Percentiles rank a stretch among this genome's conserved stretches.
phyloP scores from a whole-genome alignment of 1,140 invertebrate species.

The Andrena cerasifolii region DNA sequence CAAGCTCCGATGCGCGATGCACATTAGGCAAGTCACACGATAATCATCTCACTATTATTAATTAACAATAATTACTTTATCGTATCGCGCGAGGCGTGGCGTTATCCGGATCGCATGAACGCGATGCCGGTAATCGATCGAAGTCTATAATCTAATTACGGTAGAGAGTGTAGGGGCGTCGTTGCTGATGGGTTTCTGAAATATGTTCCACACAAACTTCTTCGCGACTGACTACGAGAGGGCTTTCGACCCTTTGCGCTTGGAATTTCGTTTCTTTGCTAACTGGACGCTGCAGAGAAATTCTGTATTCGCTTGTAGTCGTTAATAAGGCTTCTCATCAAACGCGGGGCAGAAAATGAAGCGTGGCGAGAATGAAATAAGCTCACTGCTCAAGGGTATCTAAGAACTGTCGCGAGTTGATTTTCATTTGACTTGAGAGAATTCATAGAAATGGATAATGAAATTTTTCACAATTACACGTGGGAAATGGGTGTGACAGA shows the following conservation, averaged over 20 bases:
- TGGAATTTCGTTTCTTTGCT: background rate
- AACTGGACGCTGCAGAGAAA: no score
- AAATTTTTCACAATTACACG: background rate
- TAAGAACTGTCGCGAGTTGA: no score
- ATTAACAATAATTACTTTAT: background rate
- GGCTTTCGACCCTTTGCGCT: background rate
- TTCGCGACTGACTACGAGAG: background rate
- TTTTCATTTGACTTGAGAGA: no score
- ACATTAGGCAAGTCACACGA: constrained; percentile 33
- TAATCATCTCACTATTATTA: constrained; percentile 17
- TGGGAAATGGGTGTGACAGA: no score
- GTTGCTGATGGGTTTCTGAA: background rate
- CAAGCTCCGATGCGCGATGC: constrained; percentile 54
- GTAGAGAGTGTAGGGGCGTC: constrained; percentile 4
- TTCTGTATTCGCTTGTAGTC: no score
- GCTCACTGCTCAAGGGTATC: no score
- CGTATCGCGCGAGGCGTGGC: constrained; percentile 6
- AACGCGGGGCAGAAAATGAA: no score
- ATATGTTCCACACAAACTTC: background rate
- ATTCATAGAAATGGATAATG: no score
- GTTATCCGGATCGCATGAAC: background rate
- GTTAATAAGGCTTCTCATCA: no score
- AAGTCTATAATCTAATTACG: background rate
- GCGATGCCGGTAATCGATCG: constrained; percentile 4
- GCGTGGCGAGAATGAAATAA: no score